Conservation (phyloP, 2,113 vertebrate species). For the Gnathonemus longibarbis region DNA sequence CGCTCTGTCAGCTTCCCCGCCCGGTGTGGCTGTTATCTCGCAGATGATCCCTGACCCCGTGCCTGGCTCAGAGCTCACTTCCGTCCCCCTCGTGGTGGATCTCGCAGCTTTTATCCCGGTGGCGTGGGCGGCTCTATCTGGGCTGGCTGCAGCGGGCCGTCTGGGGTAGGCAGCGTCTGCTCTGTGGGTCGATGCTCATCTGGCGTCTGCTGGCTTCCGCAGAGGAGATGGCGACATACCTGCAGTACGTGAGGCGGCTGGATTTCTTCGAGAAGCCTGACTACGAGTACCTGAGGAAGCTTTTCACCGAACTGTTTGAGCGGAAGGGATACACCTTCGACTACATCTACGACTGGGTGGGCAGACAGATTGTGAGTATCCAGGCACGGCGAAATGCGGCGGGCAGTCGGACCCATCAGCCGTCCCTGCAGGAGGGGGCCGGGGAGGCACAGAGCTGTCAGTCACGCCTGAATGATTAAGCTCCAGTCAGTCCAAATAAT, state of each 20-base stretch:
- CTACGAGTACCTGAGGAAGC: conserved; percentile 90
- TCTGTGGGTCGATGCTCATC: not conserved
- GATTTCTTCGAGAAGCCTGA: conserved; percentile 99
- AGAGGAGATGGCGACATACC: conserved; percentile 99
- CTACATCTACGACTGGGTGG: conserved; percentile 96
- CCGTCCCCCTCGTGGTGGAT: not conserved
- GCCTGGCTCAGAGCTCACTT: not conserved
- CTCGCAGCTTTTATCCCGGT: not conserved
- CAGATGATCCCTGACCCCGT: not conserved
- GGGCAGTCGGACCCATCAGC: not conserved
- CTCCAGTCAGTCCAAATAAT: not conserved
- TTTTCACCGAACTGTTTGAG: conserved; percentile 95
- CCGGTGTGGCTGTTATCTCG: not conserved
- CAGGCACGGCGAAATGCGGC: not conserved
- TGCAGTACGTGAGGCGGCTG: conserved; percentile 87
- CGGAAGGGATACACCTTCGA: conserved; percentile 96
- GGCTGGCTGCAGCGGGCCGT: not conserved
- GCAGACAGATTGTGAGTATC: conserved; percentile 90
- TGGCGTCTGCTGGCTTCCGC: conserved; percentile 24
- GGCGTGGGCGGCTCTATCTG: not conserved
- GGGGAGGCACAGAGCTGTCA: not conserved
- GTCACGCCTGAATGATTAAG: not conserved
- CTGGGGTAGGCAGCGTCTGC: not conserved
- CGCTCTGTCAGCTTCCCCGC: not conserved
- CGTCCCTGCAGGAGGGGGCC: not conserved